Percentiles rank a stretch among this genome's conserved stretches.
phyloP scores from a whole-genome alignment of 2,888 invertebrate genomes.

The Acrobasis consociella region DNA sequence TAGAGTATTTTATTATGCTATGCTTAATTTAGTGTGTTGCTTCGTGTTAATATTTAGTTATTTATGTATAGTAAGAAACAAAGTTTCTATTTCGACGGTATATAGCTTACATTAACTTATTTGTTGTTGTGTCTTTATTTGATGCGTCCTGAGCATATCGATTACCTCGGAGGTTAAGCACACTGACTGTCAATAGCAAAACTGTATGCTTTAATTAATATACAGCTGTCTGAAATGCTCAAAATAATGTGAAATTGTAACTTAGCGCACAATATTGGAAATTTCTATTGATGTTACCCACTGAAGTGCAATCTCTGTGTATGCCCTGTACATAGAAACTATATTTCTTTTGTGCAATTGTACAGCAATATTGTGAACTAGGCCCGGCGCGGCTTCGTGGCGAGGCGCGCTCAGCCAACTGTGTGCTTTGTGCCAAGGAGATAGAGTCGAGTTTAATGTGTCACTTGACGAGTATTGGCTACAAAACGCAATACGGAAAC shows the following conservation, averaged over 20 bases:
- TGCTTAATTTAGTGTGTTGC: conserved; percentile 80
- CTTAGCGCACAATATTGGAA: conserved; percentile 81
- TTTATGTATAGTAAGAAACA: conserved; percentile 75
- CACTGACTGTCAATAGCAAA: conserved; percentile 78
- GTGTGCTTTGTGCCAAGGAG: conserved; percentile 26
- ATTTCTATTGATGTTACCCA: conserved; percentile 68
- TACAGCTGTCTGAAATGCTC: conserved; percentile 80
- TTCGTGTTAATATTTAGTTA: conserved; percentile 79
- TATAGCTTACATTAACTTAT: conserved; percentile 79
- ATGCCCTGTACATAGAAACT: conserved; percentile 71
- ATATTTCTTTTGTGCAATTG: conserved; percentile 68
- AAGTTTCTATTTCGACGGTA: conserved; percentile 76
- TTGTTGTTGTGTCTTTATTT: conserved; percentile 77
- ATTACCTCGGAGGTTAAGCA: conserved; percentile 51
- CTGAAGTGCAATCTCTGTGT: conserved; percentile 73
- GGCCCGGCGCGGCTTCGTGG: conserved; percentile 43
- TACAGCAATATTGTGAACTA: conserved; percentile 64
- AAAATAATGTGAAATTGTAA: conserved; percentile 78
- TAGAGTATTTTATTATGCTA: conserved; percentile 73
- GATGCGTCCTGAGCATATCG: conserved; percentile 53
- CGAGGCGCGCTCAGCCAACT: conserved; percentile 29
- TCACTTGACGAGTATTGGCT: conserved; percentile 22
- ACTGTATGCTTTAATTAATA: conserved; percentile 74
- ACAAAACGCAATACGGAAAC: no score
- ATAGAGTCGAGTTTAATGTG: conserved; percentile 3